Percentiles rank a stretch among this genome's conserved stretches.
Conservation (phyloP, 2,797 vertebrate genomes). For the Enteromius treurensis region DNA sequence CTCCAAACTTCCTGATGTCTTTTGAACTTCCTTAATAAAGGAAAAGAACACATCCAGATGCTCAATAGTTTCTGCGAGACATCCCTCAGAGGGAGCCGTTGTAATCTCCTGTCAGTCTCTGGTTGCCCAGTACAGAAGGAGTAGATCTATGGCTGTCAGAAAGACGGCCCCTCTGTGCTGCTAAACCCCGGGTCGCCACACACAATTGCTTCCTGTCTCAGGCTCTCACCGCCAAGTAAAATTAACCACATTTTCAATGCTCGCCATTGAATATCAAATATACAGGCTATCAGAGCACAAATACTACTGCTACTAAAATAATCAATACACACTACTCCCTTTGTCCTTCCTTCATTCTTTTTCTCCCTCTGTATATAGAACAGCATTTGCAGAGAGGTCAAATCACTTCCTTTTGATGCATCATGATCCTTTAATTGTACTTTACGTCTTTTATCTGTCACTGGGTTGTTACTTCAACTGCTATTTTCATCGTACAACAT, state of each 20-base stretch:
- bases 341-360: slow-evolving; percentile 3
- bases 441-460: background rate
- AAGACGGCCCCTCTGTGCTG: background rate
- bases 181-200: background rate
- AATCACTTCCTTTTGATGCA: background rate
- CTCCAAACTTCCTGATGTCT: background rate
- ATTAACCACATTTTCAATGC: slow-evolving; percentile 1
- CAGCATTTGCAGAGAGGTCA: background rate
- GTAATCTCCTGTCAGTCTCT: background rate
- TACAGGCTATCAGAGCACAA: background rate
- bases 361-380: background rate
- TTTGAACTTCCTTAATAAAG: background rate
- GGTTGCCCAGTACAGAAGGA: background rate
- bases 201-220: background rate
- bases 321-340: slow-evolving; percentile 21
- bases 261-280: slow-evolving; percentile 8
- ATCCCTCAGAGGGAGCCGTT: background rate
- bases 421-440: background rate
- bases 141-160: background rate
- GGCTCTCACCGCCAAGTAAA: background rate
- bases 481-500: background rate
- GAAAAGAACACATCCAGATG: background rate
- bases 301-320: slow-evolving; percentile 15
- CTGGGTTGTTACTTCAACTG: background rate
- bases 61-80: background rate